A percentile compares a stretch with the other conserved stretches of the same genome.
These are phyloP conservation scores for Poicephalus gulielmi DNA, from an alignment of 2,113 vertebrate species.

Conservation along the genomic window DNA sequence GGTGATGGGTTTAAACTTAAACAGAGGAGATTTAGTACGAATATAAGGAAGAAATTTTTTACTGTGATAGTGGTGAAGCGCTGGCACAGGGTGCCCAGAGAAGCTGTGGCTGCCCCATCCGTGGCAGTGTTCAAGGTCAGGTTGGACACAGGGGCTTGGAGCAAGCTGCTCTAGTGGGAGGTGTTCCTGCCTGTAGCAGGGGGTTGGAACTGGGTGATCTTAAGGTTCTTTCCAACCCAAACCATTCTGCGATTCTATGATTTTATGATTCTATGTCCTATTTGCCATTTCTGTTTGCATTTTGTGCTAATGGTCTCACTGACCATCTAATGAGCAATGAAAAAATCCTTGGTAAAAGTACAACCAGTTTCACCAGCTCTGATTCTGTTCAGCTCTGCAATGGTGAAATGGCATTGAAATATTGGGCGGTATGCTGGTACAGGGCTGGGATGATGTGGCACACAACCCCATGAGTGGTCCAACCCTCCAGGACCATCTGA, in stretches of 20 bases:
- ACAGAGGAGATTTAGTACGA: background rate
- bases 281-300: background rate
- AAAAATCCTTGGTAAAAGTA: background rate
- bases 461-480: background rate
- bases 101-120: background rate
- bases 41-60: background rate
- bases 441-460: background rate
- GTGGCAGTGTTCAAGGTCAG: background rate
- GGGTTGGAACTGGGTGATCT: background rate
- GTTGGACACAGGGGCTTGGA: background rate
- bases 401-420: background rate
- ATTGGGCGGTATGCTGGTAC: fast-evolving
- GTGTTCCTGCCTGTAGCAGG: background rate
- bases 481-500: background rate
- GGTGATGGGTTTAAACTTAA: background rate
- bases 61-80: background rate
- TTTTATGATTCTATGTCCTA: background rate
- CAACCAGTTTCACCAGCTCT: background rate
- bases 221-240: background rate
- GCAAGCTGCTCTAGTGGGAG: background rate
- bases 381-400: background rate
- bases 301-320: background rate
- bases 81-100: background rate
- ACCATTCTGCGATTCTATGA: background rate
- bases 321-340: background rate